Evolutionary conservation across 64 coral and sea anemone species (phyloP), one percentile per base, ranked within the genome.

Genomic region (Stichodactyla mertensii): DNA sequence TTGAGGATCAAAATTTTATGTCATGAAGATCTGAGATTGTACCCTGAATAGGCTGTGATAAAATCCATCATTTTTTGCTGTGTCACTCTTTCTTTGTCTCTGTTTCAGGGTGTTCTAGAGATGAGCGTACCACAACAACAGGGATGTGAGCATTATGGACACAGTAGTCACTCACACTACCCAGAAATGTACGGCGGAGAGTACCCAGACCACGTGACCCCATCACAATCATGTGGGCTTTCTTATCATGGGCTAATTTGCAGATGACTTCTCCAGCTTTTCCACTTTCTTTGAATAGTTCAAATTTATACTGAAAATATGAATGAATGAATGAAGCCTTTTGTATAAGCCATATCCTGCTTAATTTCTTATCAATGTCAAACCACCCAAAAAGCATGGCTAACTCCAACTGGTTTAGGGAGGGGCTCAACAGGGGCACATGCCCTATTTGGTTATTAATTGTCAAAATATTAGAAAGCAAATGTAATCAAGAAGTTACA

Each of bases 121-220:
- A 74, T 56, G 89, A 64, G 52, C 82, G 89, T 57, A 93, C 83
- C 78, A 94, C 92, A 51, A 55, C 83, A 14, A 94, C 27, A 18
- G 92, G 84, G 78, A 66, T 82, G 59, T 94, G 92, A 52, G 61
- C 53, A 86, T 94, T 88, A 52, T 94, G 92, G 51, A 94, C 92
- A 61, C 77, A 67, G 53, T 94, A 94, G 78, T 94, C 92, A 87
- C 92, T 94, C 18, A 89, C 88, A 69, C 92, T 94, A 4, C 92
- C 92, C 54, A 94, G 84, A 26, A 94, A 94, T 61, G 92, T 94
- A 15, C 92, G 88, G 8, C 92, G 92, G 22, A 94, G 9, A 20
- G 88, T 89, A 60, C 88, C 88, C 52, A 90, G 77, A 80, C 92
- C 92, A 78, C 92, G 88, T 5, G 88, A 90, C 51, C 92, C 92